phyloP scores from a whole-genome alignment of 2,113 vertebrate genomes.

The Columbina picui region DNA sequence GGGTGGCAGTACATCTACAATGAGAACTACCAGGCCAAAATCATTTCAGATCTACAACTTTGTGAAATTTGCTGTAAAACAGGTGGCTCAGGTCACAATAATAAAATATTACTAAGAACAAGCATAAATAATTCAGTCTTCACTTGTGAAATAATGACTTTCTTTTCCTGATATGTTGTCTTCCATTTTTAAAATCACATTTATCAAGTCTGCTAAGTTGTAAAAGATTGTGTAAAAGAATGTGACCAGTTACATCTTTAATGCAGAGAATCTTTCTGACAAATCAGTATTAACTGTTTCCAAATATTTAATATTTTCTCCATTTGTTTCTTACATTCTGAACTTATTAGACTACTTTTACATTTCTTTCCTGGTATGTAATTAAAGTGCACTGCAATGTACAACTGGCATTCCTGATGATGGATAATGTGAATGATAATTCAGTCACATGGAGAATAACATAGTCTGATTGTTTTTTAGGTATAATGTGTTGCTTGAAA shows the following conservation, averaged over 20 bases:
- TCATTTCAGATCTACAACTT: not conserved
- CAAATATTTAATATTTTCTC: not conserved
- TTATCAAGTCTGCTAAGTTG: not conserved
- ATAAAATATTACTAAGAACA: not conserved
- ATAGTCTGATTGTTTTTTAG: not conserved
- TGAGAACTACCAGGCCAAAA: not conserved
- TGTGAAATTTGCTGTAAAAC: not conserved
- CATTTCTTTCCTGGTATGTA: not conserved
- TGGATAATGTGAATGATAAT: not conserved
- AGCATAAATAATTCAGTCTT: not conserved
- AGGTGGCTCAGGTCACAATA: not conserved
- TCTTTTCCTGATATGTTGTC: not conserved
- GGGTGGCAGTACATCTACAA: not conserved
- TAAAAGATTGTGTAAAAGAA: not conserved
- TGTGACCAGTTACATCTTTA: not conserved
- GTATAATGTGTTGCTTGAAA: not conserved
- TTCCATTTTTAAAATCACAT: not conserved
- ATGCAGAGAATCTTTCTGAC: not conserved
- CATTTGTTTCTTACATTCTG: not conserved
- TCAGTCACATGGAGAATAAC: not conserved
- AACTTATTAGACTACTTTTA: not conserved
- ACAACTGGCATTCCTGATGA: not conserved
- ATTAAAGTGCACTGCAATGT: not conserved
- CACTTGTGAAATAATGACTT: not conserved
- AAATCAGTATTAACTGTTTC: not conserved